Evolutionary conservation across 1,140 invertebrate species (phyloP).

Genomic region (Bombus waltoni): DNA sequence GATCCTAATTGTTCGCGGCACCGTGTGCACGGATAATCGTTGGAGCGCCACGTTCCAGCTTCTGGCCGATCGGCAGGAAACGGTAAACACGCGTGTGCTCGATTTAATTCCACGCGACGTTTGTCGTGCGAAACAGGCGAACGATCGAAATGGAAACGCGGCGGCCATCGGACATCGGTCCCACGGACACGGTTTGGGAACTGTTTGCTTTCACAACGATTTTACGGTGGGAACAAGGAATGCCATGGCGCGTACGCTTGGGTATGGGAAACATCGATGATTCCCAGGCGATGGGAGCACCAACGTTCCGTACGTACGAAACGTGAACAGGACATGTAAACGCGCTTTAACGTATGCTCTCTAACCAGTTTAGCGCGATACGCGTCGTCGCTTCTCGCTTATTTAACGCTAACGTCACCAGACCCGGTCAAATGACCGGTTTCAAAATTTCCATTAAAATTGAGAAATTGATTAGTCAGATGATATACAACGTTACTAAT

Average conservation of each 20-base stretch:
- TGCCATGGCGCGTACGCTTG: slow-evolving; percentile 45
- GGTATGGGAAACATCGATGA: slow-evolving; percentile 73
- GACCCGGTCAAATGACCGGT: too few species aligned
- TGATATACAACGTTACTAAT: too few species aligned
- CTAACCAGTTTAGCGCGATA: not conserved
- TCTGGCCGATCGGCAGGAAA: not conserved
- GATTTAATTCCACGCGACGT: not conserved
- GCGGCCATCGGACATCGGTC: slow-evolving; percentile 24
- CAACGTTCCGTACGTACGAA: slow-evolving; percentile 35
- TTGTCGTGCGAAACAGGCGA: not conserved
- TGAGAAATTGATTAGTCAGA: too few species aligned
- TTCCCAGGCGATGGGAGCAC: slow-evolving; percentile 67
- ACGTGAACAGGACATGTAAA: slow-evolving; percentile 58
- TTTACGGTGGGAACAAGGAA: slow-evolving; percentile 67
- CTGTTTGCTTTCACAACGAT: slow-evolving; percentile 56
- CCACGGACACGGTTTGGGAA: slow-evolving; percentile 67
- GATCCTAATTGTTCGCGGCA: too few species aligned
- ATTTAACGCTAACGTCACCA: not conserved
- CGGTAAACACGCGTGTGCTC: not conserved
- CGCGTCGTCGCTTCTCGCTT: not conserved
- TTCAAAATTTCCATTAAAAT: too few species aligned
- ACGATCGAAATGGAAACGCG: slow-evolving; percentile 23
- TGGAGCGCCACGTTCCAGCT: not conserved
- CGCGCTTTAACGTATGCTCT: slow-evolving; percentile 14
- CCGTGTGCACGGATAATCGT: too few species aligned